Conservation (phyloP, 2,888 invertebrate genomes). For the Xestobium rufovillosum region DNA sequence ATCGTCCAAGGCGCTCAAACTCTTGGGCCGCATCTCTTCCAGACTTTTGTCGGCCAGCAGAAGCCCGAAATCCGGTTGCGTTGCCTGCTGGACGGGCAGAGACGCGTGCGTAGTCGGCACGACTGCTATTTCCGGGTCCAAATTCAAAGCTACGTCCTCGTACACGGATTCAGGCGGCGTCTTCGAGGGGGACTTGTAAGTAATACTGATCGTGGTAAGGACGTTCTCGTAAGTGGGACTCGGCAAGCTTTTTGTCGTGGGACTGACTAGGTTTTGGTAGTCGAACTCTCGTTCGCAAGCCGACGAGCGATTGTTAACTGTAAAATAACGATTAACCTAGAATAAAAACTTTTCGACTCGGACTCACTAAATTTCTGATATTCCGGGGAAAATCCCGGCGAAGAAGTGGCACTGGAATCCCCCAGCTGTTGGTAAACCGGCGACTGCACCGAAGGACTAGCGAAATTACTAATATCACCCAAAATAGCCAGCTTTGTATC, state of each 20-base stretch:
- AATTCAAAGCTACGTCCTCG: conserved; percentile 48
- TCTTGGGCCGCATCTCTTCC: conserved; percentile 35
- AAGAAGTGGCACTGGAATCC: conserved; percentile 37
- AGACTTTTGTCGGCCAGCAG: conserved; percentile 10
- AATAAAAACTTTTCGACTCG: too few species aligned
- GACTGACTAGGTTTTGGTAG: conserved; percentile 14
- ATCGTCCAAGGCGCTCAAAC: conserved; percentile 38
- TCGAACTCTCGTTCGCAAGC: too few species aligned
- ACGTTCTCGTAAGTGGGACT: conserved; percentile 49
- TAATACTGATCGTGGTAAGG: conserved; percentile 65
- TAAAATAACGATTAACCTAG: too few species aligned
- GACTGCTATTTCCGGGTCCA: conserved; percentile 48
- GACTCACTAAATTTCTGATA: too few species aligned
- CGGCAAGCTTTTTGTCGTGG: conserved; percentile 22
- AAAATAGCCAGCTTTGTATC: conserved; percentile 32
- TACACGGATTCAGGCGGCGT: conserved; percentile 44
- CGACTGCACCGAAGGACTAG: conserved; percentile 37
- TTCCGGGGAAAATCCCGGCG: conserved; percentile 37
- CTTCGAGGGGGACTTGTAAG: conserved; percentile 56
- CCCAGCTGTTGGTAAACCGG: conserved; percentile 38
- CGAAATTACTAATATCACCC: conserved; percentile 29
- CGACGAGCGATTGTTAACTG: too few species aligned
- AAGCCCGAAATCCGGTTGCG: conserved; percentile 40
- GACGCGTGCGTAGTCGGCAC: conserved; percentile 51
- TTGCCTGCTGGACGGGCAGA: conserved; percentile 52